Evolutionary conservation across 2,888 invertebrate genomes (phyloP), one percentile per base, ranked within the genome.

Genomic region (Dryobota labecula): DNA sequence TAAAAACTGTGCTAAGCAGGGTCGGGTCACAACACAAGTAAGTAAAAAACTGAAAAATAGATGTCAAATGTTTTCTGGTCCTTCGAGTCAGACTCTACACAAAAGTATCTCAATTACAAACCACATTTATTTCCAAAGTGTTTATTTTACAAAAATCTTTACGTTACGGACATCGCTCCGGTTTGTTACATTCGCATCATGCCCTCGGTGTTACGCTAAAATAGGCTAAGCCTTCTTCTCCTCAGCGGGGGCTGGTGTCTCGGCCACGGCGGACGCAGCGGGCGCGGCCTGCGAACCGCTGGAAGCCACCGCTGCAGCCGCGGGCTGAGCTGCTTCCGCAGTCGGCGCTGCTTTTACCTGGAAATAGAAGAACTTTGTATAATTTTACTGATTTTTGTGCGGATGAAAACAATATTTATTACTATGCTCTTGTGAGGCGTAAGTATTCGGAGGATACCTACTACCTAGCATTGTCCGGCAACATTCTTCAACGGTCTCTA

Each of bases 211-310:
- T 69, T 72, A 74, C 64, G 58, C 65, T 68, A 78, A 80, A 81
- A 66, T 85, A 66, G 76, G 63, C 63, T 85, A 85, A 64, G 80
- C 43, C 58, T 85, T 90, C 84, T 90, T 91, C 45, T 89, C 89
- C 70, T 88, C 88, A 0, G 70, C 84, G 6, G 83, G 71, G 13
- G 81, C 76, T 0, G 83, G 70, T 0, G 84, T 20, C 20, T 82
- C 74, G 0, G 80, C 85, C 3, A 69, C 67, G 9, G 78, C 79
- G 2, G 78, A 36, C 0, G 70, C 76, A 1, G 74, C 65, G 1
- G 69, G 45, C 2, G 73, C 61, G 5, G 72, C 62, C 0, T 20
- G 30, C 61, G 45, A 7, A 69, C 64, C 9, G 61, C 53, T 2
- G 68, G 18, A 18, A 0, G 73, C 66, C 11, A 41, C 56, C 5